Conservation (phyloP, 2,797 vertebrate species). For the Thamnophis elegans region DNA sequence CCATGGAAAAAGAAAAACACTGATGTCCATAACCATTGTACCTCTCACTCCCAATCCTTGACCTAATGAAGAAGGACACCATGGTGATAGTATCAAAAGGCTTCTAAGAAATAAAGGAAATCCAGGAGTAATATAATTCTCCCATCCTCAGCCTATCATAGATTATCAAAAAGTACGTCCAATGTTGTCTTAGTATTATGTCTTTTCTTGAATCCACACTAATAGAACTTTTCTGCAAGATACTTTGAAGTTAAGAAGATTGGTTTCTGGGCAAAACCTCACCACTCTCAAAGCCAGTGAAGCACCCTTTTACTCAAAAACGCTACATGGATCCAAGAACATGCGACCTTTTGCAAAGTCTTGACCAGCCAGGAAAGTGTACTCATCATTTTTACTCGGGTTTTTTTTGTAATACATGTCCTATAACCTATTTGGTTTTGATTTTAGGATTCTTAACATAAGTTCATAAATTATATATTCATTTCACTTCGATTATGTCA, state of each 20-base stretch:
- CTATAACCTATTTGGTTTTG: not conserved
- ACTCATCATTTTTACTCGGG: not conserved
- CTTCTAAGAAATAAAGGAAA: not conserved
- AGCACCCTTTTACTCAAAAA: not conserved
- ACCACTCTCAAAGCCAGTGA: not conserved
- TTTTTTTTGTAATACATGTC: not conserved
- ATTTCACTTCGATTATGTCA: conserved; percentile 44
- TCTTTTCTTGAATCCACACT: not conserved
- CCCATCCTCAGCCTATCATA: not conserved
- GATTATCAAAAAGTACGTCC: not conserved
- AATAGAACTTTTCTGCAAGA: not conserved
- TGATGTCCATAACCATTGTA: no score
- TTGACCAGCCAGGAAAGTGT: not conserved
- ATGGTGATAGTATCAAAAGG: no score
- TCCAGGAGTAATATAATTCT: not conserved
- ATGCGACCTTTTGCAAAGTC: not conserved
- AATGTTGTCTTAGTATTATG: not conserved
- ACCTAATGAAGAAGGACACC: no score
- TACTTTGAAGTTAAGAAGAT: not conserved
- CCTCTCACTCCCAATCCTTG: no score
- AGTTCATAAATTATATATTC: conserved; percentile 39
- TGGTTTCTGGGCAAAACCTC: not conserved
- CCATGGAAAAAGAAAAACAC: no score
- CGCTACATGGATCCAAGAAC: not conserved
- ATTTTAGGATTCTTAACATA: conserved; percentile 5